Evolutionary conservation across 2,113 vertebrate species (phyloP).

Genomic region (Spea multiplicata): DNA sequence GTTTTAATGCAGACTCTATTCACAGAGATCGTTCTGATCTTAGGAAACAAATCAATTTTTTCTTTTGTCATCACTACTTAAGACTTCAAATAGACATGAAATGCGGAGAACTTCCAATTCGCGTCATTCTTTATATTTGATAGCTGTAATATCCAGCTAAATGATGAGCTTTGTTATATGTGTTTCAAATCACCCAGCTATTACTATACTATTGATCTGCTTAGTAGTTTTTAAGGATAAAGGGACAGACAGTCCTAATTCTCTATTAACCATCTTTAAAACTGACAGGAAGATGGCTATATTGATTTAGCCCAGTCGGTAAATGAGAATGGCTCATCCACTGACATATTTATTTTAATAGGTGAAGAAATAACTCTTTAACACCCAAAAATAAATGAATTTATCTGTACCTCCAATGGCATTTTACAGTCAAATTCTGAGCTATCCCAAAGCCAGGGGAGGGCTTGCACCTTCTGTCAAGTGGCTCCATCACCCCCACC

Average conservation of each 20-base stretch:
- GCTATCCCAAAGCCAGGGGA: too few relatives aligned
- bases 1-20: conserved; percentile 32
- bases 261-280: conserved; percentile 65
- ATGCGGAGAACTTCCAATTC: conserved; percentile 58
- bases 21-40: conserved; percentile 48
- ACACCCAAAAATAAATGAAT: not conserved
- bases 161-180: conserved; percentile 66
- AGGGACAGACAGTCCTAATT: conserved; percentile 57
- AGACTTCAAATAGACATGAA: conserved; percentile 60
- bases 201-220: conserved; percentile 69
- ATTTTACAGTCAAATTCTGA: too few relatives aligned
- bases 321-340: conserved; percentile 51
- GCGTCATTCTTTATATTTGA: conserved; percentile 68
- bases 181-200: conserved; percentile 70
- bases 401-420: too few relatives aligned
- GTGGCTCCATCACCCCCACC: too few relatives aligned
- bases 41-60: conserved; percentile 54
- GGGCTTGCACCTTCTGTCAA: too few relatives aligned
- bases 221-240: conserved; percentile 58
- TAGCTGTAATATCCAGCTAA: conserved; percentile 59
- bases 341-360: conserved; percentile 25
- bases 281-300: conserved; percentile 72
- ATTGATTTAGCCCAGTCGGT: conserved; percentile 68
- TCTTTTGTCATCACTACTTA: conserved; percentile 55
- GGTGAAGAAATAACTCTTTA: not conserved